phyloP scores from a whole-genome alignment of 2,113 vertebrate species.

The Nesoenas mayeri region DNA sequence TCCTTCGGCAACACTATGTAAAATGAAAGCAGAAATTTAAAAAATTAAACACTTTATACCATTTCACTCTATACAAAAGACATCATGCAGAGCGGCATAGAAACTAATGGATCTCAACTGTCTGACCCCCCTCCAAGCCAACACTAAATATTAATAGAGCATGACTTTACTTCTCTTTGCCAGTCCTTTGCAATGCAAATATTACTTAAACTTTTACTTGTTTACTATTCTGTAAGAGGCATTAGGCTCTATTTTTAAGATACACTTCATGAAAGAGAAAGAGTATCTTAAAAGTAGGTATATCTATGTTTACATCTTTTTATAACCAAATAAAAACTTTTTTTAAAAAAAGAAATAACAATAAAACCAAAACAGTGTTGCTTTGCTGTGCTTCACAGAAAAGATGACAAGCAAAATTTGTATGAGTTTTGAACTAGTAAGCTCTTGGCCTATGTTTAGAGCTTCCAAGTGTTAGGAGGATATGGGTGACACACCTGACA shows the following conservation, averaged over 20 bases:
- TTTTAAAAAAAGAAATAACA: neutral
- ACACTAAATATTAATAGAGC: neutral
- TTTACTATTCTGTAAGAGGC: neutral
- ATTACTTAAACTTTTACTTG: neutral
- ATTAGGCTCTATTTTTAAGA: neutral
- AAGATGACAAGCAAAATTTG: neutral
- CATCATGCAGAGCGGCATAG: neutral
- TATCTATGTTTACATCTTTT: neutral
- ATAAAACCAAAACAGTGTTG: neutral
- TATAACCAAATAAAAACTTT: neutral
- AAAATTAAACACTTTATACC: neutral
- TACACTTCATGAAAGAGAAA: neutral
- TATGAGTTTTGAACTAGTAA: neutral
- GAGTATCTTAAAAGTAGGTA: too few relatives aligned
- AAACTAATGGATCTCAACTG: neutral
- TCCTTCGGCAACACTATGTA: conserved; percentile 75
- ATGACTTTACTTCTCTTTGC: neutral
- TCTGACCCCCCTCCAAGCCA: neutral
- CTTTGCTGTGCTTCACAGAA: neutral
- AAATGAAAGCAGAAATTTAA: neutral
- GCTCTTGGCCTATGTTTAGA: neutral
- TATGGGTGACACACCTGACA: neutral
- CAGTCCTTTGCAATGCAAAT: neutral
- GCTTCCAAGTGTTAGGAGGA: neutral
- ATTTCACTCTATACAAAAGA: neutral